A percentile compares a stretch with the other conserved stretches of the same genome.
These are phyloP conservation scores for Aphidius ervi DNA, from an alignment of 1,140 invertebrate species.

Conservation along the genomic window DNA sequence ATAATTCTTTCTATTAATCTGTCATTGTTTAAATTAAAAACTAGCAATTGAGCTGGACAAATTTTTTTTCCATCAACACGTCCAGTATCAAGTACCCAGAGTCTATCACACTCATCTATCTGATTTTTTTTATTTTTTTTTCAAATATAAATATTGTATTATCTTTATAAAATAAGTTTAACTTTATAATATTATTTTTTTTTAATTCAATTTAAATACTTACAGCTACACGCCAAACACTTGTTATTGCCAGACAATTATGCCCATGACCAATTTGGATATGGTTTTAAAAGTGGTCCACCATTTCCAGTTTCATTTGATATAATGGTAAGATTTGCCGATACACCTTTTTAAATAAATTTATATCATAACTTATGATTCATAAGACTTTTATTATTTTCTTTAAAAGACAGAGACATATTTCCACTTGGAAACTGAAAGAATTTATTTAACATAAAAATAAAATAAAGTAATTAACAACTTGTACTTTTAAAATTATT, in stretches of 20 bases:
- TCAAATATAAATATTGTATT: background rate
- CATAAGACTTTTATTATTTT: too few relatives aligned
- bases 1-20: slow-evolving; percentile 43
- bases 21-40: slow-evolving; percentile 50
- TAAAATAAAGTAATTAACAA: too few relatives aligned
- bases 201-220: background rate
- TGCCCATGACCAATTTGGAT: slow-evolving; percentile 35
- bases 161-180: background rate
- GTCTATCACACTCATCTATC: slow-evolving; percentile 53
- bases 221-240: slow-evolving; percentile 33
- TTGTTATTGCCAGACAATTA: slow-evolving; percentile 28
- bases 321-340: slow-evolving; percentile 31
- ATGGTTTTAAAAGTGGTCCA: slow-evolving; percentile 30
- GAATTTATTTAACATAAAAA: too few relatives aligned
- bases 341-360: slow-evolving; percentile 25
- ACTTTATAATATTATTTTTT: slow-evolving; percentile 1
- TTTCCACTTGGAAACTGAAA: too few relatives aligned
- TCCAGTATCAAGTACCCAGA: slow-evolving; percentile 55
- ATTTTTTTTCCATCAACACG: slow-evolving; percentile 40
- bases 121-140: slow-evolving; percentile 26
- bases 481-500: too few relatives aligned
- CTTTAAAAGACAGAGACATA: too few relatives aligned
- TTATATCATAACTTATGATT: too few relatives aligned
- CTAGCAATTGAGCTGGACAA: slow-evolving; percentile 50
- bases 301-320: slow-evolving; percentile 16